Base-by-base conservation (phyloP, 1,140 invertebrate species). In the Rhyzopertha dominica region DNA sequence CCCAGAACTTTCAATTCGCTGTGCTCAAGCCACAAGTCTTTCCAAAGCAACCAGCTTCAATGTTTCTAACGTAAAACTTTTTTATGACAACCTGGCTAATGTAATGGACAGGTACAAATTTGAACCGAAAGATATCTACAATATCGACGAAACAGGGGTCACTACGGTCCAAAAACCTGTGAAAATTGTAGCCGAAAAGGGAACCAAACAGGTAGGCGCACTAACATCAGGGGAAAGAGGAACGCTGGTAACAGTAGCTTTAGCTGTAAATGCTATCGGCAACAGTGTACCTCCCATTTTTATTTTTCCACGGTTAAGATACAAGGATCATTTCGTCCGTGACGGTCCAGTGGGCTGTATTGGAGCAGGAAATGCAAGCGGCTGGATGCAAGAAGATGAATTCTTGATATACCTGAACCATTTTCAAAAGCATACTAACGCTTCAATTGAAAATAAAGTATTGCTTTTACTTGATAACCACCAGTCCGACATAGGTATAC, bases 141-240 rank as follows among this genome's bases (percentile, higher is more conserved):
- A 74, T 47, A 52, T 70, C 7, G 68, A 73, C 54, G 68, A 74
- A 56, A 68, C 43, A 4, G 65, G 64, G 9, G 49, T 67, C 14
- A 71, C 66, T 1, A 73, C 70, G 10, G 71, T 73, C 1, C 69
- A 65, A 46, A 56, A 51, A 35, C 58, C 56, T 13, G 39, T 46
- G 14, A 61, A 53, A 52, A 37, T 67, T 20, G 23, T 68, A 20
- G 59, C 58, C 26, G 13, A 7, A n/a, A 59, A 49, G 54, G 62
- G 63, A 13, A 30, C 18, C 5, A 70, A 67, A 47, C 66, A 73
- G 63, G 58, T 73, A 9, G 64, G 67, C 7, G 10, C 34, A 23
- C 43, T 70, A 4, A 70, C 66, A 1, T 66, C 62, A 12, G 60
- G 48, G 2, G 69, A 74, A 56, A 43, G 65, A 48, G 69, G 68